These are phyloP conservation scores for Pantherophis guttatus DNA, from an alignment of 2,113 vertebrate species.

Conservation along the genomic window DNA sequence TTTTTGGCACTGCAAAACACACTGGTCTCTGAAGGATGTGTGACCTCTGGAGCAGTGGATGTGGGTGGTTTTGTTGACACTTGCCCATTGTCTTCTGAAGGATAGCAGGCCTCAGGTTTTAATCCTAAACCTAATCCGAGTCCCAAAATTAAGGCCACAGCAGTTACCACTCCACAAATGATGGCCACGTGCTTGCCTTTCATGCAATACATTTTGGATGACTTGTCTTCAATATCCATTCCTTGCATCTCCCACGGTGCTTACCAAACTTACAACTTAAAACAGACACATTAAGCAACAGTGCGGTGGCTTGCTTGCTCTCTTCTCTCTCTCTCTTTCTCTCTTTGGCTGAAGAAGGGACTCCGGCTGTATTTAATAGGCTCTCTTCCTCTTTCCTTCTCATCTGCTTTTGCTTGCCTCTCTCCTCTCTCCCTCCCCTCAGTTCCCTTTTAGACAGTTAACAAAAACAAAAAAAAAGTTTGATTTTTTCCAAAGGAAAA, in stretches of 20 bases:
- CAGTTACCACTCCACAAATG: conserved; percentile 74
- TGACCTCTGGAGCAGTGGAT: conserved; percentile 19
- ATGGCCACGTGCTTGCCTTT: conserved; percentile 76
- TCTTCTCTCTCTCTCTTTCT: conserved; percentile 6
- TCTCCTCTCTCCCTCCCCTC: conserved; percentile 4
- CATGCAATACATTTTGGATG: conserved; percentile 80
- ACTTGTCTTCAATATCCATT: conserved; percentile 68
- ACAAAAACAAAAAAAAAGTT: conserved; percentile 27
- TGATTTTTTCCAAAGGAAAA: conserved; percentile 30
- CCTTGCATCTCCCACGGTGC: conserved; percentile 69
- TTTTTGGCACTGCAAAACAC: conserved; percentile 67
- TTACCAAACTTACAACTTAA: conserved; percentile 35
- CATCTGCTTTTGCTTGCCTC: background rate
- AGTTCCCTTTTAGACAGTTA: conserved; percentile 10
- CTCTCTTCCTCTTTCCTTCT: background rate
- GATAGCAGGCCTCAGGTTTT: conserved; percentile 40
- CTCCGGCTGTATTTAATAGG: background rate
- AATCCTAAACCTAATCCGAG: conserved; percentile 83
- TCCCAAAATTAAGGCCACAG: conserved; percentile 82
- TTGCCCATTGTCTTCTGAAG: background rate
- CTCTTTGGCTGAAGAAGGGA: conserved; percentile 21
- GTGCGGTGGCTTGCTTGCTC: conserved; percentile 24
- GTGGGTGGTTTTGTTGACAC: conserved; percentile 1
- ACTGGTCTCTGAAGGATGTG: conserved; percentile 24
- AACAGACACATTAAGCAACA: conserved; percentile 32